Evolutionary conservation across 2,113 vertebrate genomes (phyloP).

Genomic region (Heptranchias perlo): DNA sequence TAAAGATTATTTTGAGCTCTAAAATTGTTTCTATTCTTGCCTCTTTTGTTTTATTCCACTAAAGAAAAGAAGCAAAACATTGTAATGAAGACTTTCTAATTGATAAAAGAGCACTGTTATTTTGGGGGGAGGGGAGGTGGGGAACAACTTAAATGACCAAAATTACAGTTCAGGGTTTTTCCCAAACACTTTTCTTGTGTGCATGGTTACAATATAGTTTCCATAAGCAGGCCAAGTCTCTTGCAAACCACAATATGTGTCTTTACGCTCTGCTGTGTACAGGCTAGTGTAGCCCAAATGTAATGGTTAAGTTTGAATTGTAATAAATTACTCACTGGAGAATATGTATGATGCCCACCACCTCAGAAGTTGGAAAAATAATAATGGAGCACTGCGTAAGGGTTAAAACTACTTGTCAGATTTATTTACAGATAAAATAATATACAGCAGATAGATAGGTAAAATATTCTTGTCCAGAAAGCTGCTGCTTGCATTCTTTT

Average conservation of each 20-base stretch:
- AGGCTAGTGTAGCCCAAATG: background rate
- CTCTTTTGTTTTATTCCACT: background rate
- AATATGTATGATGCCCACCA: background rate
- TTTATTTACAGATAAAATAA: too few relatives aligned
- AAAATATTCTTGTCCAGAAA: too few relatives aligned
- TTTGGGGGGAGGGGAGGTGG: background rate
- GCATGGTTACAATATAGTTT: background rate
- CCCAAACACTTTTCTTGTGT: background rate
- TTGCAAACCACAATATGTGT: background rate
- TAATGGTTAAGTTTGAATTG: background rate
- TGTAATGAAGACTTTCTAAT: background rate
- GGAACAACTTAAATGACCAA: background rate
- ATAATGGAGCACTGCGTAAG: too few relatives aligned
- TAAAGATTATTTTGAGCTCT: background rate
- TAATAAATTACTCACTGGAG: background rate
- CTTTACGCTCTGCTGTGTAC: background rate
- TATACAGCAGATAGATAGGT: too few relatives aligned
- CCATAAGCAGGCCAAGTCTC: background rate
- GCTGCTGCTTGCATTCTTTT: too few relatives aligned
- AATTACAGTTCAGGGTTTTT: background rate
- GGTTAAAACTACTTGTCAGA: too few relatives aligned
- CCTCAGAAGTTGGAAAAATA: too few relatives aligned
- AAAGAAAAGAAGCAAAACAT: background rate
- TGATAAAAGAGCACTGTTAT: background rate
- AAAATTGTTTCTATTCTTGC: background rate